Evolutionary conservation across 2,113 vertebrate species (phyloP), one percentile per base, ranked within the genome.

Genomic region (Cacatua alba): DNA sequence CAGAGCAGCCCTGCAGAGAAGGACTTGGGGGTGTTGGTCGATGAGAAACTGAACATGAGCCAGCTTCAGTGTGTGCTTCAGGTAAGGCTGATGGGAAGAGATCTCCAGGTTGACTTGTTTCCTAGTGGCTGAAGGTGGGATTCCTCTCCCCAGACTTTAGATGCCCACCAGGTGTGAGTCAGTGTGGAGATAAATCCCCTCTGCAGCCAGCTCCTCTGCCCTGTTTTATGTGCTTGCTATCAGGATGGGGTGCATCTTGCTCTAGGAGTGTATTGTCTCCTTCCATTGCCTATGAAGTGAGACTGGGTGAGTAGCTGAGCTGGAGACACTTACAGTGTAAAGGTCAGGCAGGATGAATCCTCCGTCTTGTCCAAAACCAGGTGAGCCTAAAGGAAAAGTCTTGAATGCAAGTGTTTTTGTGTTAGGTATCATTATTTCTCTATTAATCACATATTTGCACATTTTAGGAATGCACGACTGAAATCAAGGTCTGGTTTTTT

Each of bases 401-500:
- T 57, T 49, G 48, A 72, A 89, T 18, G 55, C 35, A 33, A 3
- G 4, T 7, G 6, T 2, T 53, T 88, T 63, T 67, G 13, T 82
- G 24, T 53, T 63, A 55, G 35, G 13, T 53, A 11, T 69, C 70
- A 60, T 72, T 88, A 71, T 75, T 43, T 79, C 77, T 53, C 62
- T 26, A 16, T 84, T 68, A 87, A 77, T 33, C 65, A 63, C 44
- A 7, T 64, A 91, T 82, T 92, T 89, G 65, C 62, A 84, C 69
- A 29, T 68, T 92, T 95, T 29, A 84, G 83, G 77, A 92, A 81
- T 3, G 3, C 63, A 51, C 1, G 2, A 35, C 39, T 88, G 65
- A 82, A 94, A 90, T 26, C 69, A 78, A 76, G 65, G 48, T 43
- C 94, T 96, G 88, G 2, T 21, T 7, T 90, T 89, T 77, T 94